Conservation (phyloP, 2,797 vertebrate genomes). For the Trachurus trachurus region DNA sequence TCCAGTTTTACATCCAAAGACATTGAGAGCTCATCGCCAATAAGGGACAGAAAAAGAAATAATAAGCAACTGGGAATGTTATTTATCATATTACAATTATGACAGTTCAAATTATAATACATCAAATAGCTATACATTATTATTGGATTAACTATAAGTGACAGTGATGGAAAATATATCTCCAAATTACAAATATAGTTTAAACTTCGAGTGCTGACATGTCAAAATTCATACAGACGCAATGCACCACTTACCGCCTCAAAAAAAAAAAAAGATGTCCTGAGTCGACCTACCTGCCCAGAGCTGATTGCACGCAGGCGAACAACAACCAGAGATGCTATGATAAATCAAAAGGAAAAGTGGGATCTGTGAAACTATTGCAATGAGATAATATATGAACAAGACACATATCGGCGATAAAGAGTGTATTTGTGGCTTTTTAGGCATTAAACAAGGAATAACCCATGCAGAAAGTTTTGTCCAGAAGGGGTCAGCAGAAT, state of each 20-base stretch:
- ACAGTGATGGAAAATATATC: background rate
- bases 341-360: background rate
- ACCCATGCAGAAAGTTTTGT: constrained; percentile 9
- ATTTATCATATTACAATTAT: background rate
- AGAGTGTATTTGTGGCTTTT: background rate
- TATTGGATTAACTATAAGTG: background rate
- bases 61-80: background rate
- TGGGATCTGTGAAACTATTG: background rate
- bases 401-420: background rate
- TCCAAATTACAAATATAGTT: background rate
- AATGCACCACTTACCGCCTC: constrained; percentile 23
- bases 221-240: constrained; percentile 23
- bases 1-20: background rate
- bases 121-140: background rate
- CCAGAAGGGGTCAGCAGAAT: constrained; percentile 77
- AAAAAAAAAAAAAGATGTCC: background rate
- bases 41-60: background rate
- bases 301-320: background rate
- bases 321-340: background rate
- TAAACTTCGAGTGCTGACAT: background rate
- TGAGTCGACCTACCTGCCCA: background rate
- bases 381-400: background rate
- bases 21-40: background rate
- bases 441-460: background rate
- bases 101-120: background rate